Evolutionary conservation across 2,888 invertebrate genomes (phyloP).

Genomic region (Tenthredo distinguenda): DNA sequence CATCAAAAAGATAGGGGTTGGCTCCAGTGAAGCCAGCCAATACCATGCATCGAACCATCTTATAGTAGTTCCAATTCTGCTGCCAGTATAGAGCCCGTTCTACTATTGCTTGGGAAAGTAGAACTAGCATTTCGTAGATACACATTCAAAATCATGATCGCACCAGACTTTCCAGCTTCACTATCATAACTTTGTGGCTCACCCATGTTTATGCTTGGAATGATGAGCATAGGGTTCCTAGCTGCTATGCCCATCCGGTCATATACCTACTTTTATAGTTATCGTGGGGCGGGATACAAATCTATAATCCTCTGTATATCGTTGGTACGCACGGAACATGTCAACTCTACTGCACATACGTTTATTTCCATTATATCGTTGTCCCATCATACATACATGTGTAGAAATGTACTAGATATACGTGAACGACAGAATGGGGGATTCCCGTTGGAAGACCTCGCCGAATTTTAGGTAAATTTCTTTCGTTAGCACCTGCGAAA

Average conservation of each 20-base stretch:
- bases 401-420: neutral
- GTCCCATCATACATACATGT: neutral
- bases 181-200: neutral
- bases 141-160: neutral
- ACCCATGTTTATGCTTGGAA: neutral
- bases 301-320: neutral
- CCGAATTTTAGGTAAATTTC: neutral
- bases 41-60: neutral
- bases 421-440: neutral
- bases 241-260: conserved; percentile 3
- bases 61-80: too few relatives aligned
- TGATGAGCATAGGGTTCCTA: neutral
- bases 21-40: too few relatives aligned
- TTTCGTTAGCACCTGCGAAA: conserved; percentile 38
- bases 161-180: neutral
- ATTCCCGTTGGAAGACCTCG: conserved; percentile 1
- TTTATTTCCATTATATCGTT: neutral
- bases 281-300: neutral
- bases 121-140: neutral
- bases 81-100: neutral
- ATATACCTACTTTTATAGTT: neutral
- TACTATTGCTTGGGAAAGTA: neutral
- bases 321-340: neutral
- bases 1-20: too few relatives aligned
- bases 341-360: conserved; percentile 1